Base-by-base conservation (phyloP, 2,888 invertebrate genomes). In the Venustoraphidia nigricollis region DNA sequence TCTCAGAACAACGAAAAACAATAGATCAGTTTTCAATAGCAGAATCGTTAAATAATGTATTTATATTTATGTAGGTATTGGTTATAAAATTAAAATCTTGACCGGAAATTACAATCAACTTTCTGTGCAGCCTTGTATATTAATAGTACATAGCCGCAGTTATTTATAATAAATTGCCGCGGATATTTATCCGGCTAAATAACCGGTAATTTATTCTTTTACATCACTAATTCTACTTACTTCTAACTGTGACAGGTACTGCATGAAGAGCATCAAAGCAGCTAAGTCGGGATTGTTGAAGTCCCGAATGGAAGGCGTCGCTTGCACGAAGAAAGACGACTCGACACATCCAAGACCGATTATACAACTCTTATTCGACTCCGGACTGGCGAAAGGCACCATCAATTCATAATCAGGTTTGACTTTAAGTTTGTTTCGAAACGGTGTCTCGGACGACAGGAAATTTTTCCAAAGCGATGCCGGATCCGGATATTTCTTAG, bases 211-310 rank as follows among this genome's bases (percentile, higher is more conserved):
- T n/a, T n/a, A n/a, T n/a, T n/a, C n/a, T n/a, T n/a, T n/a, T n/a
- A 17, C 17, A 17, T 17, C 17, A 17, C 17, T 17, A 17, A 27
- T 41, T 4, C 14, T 10, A 51, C 58, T 58, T 62, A 83, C 87
- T 73, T 92, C 91, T 0, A 83, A 71, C 66, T 91, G 91, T 8
- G 80, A 83, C 57, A 93, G 77, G 69, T 92, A 94, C 67, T 91
- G 87, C 53, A 90, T 70, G 53, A 84, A 84, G 35, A 92, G 79
- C 56, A 81, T 67, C 34, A 92, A 68, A 45, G 87, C 79, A 9
- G 91, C 82, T 37, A 83, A 64, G 60, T 84, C 82, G 1, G 76
- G 66, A 61, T 77, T 66, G 44, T 68, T 66, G 61, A 75, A 79
- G 17, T 80, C 77, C 2, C 65, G 71, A 48, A 88, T 79, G 46